Conservation (phyloP, 2,113 vertebrate genomes). For the Monopterus albus region DNA sequence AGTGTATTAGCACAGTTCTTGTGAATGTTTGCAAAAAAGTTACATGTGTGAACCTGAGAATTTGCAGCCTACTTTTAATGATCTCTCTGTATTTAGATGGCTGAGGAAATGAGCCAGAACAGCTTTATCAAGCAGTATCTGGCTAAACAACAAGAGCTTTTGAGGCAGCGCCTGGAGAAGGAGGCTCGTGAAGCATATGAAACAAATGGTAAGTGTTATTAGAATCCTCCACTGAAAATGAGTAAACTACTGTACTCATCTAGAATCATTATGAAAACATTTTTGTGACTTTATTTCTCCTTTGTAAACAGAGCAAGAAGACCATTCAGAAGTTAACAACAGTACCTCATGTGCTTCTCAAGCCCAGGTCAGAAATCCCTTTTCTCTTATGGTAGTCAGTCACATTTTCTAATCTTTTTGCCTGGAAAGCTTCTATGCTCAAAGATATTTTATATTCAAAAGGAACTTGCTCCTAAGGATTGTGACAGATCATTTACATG, state of each 20-base stretch:
- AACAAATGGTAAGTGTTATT: conserved; percentile 82
- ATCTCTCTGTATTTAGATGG: conserved; percentile 83
- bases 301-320: conserved; percentile 76
- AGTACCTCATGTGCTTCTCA: conserved; percentile 66
- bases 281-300: conserved; percentile 9
- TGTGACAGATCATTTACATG: not conserved
- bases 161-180: conserved; percentile 89
- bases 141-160: conserved; percentile 92
- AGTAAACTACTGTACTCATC: not conserved
- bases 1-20: not conserved
- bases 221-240: not conserved
- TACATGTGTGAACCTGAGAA: not conserved
- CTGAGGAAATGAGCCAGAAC: conserved; percentile 96
- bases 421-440: not conserved
- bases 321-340: conserved; percentile 77
- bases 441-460: not conserved
- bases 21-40: not conserved
- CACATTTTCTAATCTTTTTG: not conserved
- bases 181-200: conserved; percentile 90
- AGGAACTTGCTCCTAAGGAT: not conserved
- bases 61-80: conserved; percentile 15
- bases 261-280: not conserved
- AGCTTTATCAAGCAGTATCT: conserved; percentile 96
- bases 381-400: not conserved
- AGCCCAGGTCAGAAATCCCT: conserved; percentile 71